Conservation (phyloP, 2,888 invertebrate species). For the Sisyra terminalis region DNA sequence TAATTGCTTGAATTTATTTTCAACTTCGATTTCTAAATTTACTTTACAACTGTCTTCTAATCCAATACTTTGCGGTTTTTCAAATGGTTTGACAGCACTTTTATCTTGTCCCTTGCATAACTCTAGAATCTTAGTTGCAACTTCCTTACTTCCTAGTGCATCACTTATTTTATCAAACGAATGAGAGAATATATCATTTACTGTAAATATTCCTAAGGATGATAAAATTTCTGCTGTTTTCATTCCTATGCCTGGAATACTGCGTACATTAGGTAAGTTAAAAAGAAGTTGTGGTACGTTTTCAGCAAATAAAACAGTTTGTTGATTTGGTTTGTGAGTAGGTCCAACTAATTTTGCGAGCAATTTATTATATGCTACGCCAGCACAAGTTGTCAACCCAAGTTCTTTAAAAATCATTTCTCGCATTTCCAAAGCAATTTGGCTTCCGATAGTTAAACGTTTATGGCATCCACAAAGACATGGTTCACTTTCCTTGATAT, state of each 20-base stretch:
- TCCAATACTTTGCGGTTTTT: conserved; percentile 63
- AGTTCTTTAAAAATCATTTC: conserved; percentile 47
- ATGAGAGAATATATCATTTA: conserved; percentile 48
- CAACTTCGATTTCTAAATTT: conserved; percentile 54
- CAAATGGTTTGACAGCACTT: conserved; percentile 52
- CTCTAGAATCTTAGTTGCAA: conserved; percentile 49
- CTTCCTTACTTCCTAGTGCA: conserved; percentile 43
- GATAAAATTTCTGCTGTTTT: conserved; percentile 48
- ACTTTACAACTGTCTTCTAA: conserved; percentile 66
- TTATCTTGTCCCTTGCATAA: conserved; percentile 61
- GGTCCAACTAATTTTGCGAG: conserved; percentile 62
- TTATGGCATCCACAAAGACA: conserved; percentile 62
- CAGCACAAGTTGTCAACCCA: conserved; percentile 65
- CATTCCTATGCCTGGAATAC: conserved; percentile 62
- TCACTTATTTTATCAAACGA: conserved; percentile 33
- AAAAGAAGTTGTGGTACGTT: conserved; percentile 47
- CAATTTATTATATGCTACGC: conserved; percentile 70
- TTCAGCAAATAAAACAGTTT: conserved; percentile 60
- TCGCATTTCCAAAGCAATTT: conserved; percentile 62
- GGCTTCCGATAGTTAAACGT: conserved; percentile 50
- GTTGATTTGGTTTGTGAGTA: conserved; percentile 65
- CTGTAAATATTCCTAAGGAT: conserved; percentile 44
- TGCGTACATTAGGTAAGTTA: conserved; percentile 39
- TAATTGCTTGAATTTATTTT: conserved; percentile 50
- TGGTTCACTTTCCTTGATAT: conserved; percentile 23